Base-by-base conservation (phyloP, 2,888 invertebrate species). In the Nomada hirtipes region DNA sequence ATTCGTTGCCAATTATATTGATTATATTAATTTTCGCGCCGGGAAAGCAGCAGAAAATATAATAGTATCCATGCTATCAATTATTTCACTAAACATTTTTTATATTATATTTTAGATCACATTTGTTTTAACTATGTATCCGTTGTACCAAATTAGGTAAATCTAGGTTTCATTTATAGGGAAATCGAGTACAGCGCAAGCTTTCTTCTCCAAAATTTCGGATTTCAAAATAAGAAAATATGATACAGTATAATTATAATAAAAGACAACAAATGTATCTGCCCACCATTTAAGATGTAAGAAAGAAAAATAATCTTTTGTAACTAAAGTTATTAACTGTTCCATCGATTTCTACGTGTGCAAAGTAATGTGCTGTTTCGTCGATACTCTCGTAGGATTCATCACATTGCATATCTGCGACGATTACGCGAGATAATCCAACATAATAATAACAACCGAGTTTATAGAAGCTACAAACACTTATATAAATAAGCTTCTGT, bases 401-500 rank as follows among this genome's bases (percentile, higher is more conserved):
- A 29, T n/a, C 15, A 4, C 2, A 11, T 4, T 23, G 9, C 20
- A n/a, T 10, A 20, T 36, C 7, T 9, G 20, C 15, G 15, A 10
- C 15, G 15, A 23, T 20, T 42, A 15, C 36, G 7, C 11, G 29
- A 23, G 15, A 3, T 36, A 15, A 44, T 29, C 59, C 2, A 15
- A 59, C 20, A 73, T 20, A 23, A 20, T 1, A 47, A 11, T 64
- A 76, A 50, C 47, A 47, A 11, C 26, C 52, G 23, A 55, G 20
- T 57, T 57, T 57, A 23, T 57, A 57, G 47, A 47, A 47, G 47
- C 47, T 47, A 47, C 47, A 10, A 13, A 2, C 47, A 47, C 15
- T 47, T 47, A 47, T 47, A 36, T 61, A 11, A 52, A 57, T 73
- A 72, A 73, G 29, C 70, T 75, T 76, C 60, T 23, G 44, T 73